Percentiles rank a stretch among this genome's conserved stretches.
These are phyloP conservation scores for Strix uralensis DNA, from an alignment of 2,113 vertebrate genomes.

Conservation along the genomic window DNA sequence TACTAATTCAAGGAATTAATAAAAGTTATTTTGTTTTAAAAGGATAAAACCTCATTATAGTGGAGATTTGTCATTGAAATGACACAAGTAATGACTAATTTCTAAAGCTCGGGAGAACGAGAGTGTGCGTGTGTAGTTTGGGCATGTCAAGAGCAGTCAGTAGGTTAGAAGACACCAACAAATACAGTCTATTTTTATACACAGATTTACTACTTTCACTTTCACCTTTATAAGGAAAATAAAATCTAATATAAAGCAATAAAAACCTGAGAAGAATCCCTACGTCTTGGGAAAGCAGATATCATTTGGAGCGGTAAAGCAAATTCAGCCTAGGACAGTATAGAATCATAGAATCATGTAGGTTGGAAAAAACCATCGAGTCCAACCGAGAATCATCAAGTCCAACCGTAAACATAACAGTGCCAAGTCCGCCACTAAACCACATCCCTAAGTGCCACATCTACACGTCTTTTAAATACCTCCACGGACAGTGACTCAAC, in stretches of 20 bases:
- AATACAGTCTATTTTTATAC: neutral
- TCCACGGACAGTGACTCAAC: no score
- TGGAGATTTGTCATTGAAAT: neutral
- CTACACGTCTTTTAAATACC: neutral
- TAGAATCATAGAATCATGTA: neutral
- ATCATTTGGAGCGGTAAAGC: neutral
- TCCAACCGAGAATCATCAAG: no score
- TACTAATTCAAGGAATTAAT: slow-evolving; percentile 26
- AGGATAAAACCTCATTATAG: neutral
- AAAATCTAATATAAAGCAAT: neutral
- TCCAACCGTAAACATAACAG: no score
- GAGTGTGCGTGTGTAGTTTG: neutral
- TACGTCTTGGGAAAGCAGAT: neutral
- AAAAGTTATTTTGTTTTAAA: slow-evolving; percentile 24
- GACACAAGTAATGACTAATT: neutral
- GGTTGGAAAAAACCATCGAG: no score
- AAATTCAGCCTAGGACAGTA: neutral
- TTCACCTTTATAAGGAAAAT: neutral
- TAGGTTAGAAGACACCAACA: neutral
- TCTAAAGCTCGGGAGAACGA: neutral
- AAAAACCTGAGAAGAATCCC: neutral
- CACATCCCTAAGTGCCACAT: neutral
- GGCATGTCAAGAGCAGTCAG: neutral
- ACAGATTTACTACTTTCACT: neutral
- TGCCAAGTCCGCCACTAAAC: no score